A percentile compares a stretch with the other conserved stretches of the same genome.
Conservation (phyloP, 2,888 invertebrate genomes). For the Cataglyphis albicans region DNA sequence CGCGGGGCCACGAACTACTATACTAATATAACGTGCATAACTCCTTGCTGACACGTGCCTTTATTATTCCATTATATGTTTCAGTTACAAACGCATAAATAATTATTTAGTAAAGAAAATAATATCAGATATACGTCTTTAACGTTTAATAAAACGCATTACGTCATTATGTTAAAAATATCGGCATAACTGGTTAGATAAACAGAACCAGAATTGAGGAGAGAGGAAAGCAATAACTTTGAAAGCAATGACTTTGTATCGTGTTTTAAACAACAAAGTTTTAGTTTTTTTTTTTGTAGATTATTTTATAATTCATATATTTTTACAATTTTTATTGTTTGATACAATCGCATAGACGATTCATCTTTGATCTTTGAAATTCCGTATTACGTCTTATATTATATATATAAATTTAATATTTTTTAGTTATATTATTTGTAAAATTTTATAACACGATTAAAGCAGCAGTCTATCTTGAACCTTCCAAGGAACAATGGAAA, state of each 20-base stretch:
- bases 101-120: not conserved
- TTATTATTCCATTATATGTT: conserved; percentile 5
- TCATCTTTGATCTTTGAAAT: not conserved
- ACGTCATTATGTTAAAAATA: not conserved
- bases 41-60: conserved; percentile 2
- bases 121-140: not conserved
- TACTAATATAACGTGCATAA: conserved; percentile 3
- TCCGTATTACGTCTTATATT: not conserved
- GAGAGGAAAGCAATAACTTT: not conserved
- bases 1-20: conserved; percentile 48
- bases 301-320: not conserved
- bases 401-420: not conserved
- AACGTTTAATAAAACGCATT: not conserved
- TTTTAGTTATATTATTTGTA: not conserved
- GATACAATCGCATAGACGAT: not conserved
- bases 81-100: conserved; percentile 12
- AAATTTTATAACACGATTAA: conserved; percentile 4
- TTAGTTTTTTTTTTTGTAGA: not conserved
- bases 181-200: not conserved
- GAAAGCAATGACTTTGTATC: not conserved
- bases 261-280: not conserved
- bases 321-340: not conserved
- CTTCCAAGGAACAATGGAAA: conserved; percentile 2
- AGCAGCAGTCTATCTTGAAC: not conserved
- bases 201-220: not conserved